phyloP scores from a whole-genome alignment of 2,113 vertebrate species.

The Grammomys surdaster region DNA sequence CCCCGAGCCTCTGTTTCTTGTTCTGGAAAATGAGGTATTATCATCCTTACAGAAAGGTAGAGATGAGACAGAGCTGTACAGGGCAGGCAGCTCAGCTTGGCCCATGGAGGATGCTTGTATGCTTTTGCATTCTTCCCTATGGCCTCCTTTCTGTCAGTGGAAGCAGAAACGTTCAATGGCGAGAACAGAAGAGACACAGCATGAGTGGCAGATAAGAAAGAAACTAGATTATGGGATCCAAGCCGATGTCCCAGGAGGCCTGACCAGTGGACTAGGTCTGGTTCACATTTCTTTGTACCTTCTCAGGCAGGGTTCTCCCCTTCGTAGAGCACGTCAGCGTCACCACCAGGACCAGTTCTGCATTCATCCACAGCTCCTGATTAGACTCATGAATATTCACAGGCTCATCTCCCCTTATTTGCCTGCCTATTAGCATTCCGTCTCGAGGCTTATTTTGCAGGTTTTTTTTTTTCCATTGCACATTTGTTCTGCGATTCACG shows the following conservation, averaged over 20 bases:
- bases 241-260: neutral
- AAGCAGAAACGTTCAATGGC: neutral
- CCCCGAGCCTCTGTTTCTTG: conserved; percentile 1
- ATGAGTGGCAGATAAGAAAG: conserved; percentile 43
- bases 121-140: neutral
- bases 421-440: conserved; percentile 82
- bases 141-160: neutral
- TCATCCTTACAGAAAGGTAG: neutral
- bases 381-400: conserved; percentile 86
- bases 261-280: neutral
- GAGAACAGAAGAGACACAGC: conserved; percentile 29
- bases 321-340: neutral
- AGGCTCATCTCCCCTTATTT: conserved; percentile 80
- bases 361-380: conserved; percentile 77
- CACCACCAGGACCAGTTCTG: conserved; percentile 67
- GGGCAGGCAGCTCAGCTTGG: neutral
- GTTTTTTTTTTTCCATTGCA: conserved; percentile 49
- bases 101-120: neutral
- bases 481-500: conserved; percentile 53
- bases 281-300: conserved; percentile 1
- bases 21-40: conserved; percentile 20
- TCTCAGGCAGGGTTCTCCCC: conserved; percentile 54
- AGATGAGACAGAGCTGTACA: neutral
- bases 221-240: neutral
- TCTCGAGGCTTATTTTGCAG: conserved; percentile 65